These are phyloP conservation scores for Aethina tumida DNA, from an alignment of 1,140 invertebrate genomes.

Conservation along the genomic window DNA sequence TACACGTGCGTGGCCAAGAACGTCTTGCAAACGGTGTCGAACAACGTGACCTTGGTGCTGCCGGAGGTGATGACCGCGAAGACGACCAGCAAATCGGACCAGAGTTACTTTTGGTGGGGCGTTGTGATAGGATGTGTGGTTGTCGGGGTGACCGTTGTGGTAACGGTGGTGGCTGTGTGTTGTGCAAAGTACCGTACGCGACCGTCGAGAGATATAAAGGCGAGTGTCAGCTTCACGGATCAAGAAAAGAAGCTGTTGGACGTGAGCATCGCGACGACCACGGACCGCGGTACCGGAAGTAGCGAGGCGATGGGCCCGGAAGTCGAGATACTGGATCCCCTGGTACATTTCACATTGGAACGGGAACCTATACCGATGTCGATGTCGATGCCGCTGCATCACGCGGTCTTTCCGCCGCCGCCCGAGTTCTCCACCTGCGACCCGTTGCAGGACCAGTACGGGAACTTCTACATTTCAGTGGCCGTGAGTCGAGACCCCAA, in stretches of 20 bases:
- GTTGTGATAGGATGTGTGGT: slow-evolving; percentile 43
- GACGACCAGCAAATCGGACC: slow-evolving; percentile 50
- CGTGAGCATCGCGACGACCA: slow-evolving; percentile 66
- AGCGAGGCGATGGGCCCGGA: slow-evolving; percentile 44
- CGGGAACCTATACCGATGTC: slow-evolving; percentile 40
- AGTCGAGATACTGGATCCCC: slow-evolving; percentile 39
- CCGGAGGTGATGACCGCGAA: slow-evolving; percentile 57
- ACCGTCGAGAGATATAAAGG: slow-evolving; percentile 55
- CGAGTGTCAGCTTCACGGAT: slow-evolving; percentile 69
- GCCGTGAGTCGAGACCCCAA: slow-evolving; percentile 57
- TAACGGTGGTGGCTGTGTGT: slow-evolving; percentile 41
- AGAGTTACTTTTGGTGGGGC: slow-evolving; percentile 46
- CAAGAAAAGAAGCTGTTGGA: slow-evolving; percentile 76
- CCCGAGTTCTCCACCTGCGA: slow-evolving; percentile 55
- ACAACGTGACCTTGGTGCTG: slow-evolving; percentile 60
- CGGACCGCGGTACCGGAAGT: slow-evolving; percentile 53
- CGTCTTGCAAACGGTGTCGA: slow-evolving; percentile 55
- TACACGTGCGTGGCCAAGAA: slow-evolving; percentile 73
- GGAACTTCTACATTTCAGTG: slow-evolving; percentile 67
- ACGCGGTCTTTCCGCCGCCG: slow-evolving; percentile 48
- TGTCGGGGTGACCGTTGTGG: slow-evolving; percentile 39
- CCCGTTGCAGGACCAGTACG: slow-evolving; percentile 48
- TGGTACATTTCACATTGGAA: slow-evolving; percentile 71
- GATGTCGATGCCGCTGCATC: slow-evolving; percentile 24
- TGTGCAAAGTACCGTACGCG: slow-evolving; percentile 47